A percentile compares a stretch with the other conserved stretches of the same genome.
Evolutionary conservation across 2,888 invertebrate species (phyloP).

Genomic region (Hofmannophila pseudospretella): DNA sequence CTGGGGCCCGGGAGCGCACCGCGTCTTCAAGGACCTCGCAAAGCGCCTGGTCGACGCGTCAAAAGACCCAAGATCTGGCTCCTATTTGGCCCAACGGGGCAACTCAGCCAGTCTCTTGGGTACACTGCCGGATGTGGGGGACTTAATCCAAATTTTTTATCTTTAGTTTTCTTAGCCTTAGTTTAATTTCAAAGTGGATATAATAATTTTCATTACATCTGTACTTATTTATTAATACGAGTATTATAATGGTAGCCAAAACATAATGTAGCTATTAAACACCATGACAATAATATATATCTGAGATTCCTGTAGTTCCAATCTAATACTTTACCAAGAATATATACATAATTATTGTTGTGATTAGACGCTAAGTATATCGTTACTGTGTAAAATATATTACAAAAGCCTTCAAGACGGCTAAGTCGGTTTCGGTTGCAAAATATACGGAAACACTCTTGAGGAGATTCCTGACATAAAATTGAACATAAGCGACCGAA

Average conservation of each 20-base stretch:
- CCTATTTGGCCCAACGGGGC: too few species aligned
- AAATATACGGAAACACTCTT: background rate
- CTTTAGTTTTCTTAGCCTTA: too few species aligned
- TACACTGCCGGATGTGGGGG: too few species aligned
- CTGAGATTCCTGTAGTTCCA: constrained; percentile 9
- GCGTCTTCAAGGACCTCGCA: too few species aligned
- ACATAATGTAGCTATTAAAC: background rate
- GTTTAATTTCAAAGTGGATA: too few species aligned
- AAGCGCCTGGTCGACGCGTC: too few species aligned
- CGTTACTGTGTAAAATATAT: constrained; percentile 40
- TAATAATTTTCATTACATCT: too few species aligned
- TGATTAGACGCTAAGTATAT: constrained; percentile 68
- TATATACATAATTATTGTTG: constrained; percentile 54
- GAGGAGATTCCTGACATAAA: too few species aligned
- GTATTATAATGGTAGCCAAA: background rate
- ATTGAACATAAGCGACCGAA: constrained; percentile 36
- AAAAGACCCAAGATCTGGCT: too few species aligned
- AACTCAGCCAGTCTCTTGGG: too few species aligned
- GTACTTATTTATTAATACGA: background rate
- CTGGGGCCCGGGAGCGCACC: too few species aligned
- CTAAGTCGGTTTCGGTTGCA: constrained; percentile 49
- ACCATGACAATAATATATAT: constrained; percentile 9
- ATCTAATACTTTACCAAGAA: constrained; percentile 13
- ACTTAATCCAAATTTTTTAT: too few species aligned
- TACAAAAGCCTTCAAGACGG: constrained; percentile 73